These are phyloP conservation scores for Megaceryle torquata DNA, from an alignment of 2,113 vertebrate species.

Conservation along the genomic window DNA sequence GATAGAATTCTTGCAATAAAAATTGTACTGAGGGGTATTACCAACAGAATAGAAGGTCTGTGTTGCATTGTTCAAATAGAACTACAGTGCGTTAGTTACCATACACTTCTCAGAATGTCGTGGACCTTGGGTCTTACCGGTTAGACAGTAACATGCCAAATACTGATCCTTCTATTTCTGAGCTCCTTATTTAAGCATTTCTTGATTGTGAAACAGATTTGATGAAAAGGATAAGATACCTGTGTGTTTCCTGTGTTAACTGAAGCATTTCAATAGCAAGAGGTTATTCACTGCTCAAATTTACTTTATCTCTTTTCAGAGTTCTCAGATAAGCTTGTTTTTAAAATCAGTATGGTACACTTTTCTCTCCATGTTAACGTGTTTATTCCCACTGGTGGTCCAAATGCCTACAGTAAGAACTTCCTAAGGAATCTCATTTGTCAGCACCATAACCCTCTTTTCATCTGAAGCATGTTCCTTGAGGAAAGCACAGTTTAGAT, in stretches of 20 bases:
- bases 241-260: neutral
- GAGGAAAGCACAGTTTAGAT: neutral
- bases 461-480: neutral
- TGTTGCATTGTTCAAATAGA: neutral
- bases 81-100: neutral
- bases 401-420: neutral
- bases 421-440: neutral
- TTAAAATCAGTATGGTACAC: neutral
- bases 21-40: neutral
- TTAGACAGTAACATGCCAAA: neutral
- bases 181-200: neutral
- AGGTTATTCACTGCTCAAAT: neutral
- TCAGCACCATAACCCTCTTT: neutral
- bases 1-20: neutral
- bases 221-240: neutral
- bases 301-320: neutral
- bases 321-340: neutral
- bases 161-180: neutral
- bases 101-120: neutral
- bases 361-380: neutral
- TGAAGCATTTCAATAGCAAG: neutral
- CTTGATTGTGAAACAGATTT: neutral
- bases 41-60: neutral
- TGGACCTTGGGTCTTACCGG: neutral
- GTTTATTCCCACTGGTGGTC: neutral